A percentile compares a stretch with the other conserved stretches of the same genome.
Conservation (phyloP, 1,140 invertebrate species). For the Pentalonia nigronervosa region DNA sequence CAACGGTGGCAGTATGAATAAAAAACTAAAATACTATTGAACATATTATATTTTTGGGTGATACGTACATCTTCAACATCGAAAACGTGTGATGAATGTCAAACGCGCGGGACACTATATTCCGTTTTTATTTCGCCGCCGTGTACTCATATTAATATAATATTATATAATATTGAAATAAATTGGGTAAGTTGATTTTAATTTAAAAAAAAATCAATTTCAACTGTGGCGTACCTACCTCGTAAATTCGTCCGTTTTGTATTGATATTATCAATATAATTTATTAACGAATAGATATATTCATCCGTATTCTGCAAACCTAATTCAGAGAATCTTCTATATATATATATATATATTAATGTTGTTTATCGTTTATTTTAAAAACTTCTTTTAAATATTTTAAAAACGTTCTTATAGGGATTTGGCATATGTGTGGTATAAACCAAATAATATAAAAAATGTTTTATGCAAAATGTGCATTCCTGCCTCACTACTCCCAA, state of each 20-base stretch:
- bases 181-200: neutral
- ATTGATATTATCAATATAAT: neutral
- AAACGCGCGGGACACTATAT: neutral
- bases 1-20: neutral
- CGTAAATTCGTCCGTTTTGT: neutral
- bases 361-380: too few species aligned
- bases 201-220: neutral
- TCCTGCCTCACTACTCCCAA: neutral
- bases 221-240: neutral
- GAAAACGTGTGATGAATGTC: neutral
- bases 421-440: neutral
- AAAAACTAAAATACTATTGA: neutral
- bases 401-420: neutral
- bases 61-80: constrained; percentile 4
- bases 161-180: neutral
- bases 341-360: neutral
- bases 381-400: neutral
- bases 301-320: neutral
- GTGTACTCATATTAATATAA: neutral
- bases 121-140: neutral
- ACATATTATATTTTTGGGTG: neutral
- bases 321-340: neutral
- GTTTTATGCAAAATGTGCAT: neutral
- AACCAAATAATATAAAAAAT: neutral
- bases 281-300: too few species aligned